These are phyloP conservation scores for Centropyge bicolor DNA, from an alignment of 2,797 vertebrate species.

Conservation along the genomic window DNA sequence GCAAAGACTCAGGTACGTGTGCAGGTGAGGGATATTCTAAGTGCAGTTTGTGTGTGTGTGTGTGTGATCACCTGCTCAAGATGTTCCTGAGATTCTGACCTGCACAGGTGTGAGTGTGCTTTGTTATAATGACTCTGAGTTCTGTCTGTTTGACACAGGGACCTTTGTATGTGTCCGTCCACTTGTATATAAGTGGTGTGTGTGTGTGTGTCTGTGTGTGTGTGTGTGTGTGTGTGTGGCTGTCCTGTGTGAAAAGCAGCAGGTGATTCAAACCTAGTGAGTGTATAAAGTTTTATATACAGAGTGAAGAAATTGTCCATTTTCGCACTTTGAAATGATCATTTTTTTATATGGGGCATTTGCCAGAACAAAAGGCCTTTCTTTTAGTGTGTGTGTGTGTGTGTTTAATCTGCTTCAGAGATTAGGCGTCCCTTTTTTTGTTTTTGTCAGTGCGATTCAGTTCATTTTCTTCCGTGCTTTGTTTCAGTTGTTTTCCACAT, in stretches of 20 bases:
- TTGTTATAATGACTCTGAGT: neutral
- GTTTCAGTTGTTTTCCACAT: neutral
- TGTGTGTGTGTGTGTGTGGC: neutral
- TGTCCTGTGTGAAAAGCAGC: neutral
- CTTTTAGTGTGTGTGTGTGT: neutral
- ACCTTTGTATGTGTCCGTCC: constrained; percentile 18
- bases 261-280: neutral
- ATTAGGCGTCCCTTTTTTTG: neutral
- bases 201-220: neutral
- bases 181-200: neutral
- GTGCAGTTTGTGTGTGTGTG: neutral
- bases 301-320: too few relatives aligned
- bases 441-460: neutral
- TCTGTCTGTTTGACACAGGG: neutral
- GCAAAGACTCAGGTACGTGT: neutral
- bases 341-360: neutral
- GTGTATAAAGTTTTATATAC: neutral
- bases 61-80: neutral
- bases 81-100: constrained; percentile 1
- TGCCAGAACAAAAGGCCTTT: neutral
- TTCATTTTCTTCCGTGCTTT: neutral
- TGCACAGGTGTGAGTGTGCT: constrained; percentile 5
- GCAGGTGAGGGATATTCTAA: neutral
- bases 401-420: neutral
- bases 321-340: neutral